These are phyloP conservation scores for Gorilla gorilla DNA, from an alignment of 2,113 vertebrate species.

Conservation along the genomic window DNA sequence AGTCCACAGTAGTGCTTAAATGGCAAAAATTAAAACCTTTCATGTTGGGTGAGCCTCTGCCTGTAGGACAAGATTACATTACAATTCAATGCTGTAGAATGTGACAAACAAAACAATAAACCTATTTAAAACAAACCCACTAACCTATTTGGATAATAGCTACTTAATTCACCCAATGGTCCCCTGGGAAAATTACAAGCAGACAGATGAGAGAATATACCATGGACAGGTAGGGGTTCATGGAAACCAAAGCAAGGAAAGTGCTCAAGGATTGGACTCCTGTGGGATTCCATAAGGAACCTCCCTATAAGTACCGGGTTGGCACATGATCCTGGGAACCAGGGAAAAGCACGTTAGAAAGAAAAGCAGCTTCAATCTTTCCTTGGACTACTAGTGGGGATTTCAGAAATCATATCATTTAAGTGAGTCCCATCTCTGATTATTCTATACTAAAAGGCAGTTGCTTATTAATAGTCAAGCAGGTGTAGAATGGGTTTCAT, in stretches of 20 bases:
- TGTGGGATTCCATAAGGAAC: background rate
- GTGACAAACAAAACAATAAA: background rate
- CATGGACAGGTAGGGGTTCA: background rate
- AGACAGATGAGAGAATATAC: rapidly evolving
- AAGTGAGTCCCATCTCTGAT: background rate
- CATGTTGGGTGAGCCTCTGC: background rate
- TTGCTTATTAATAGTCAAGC: background rate
- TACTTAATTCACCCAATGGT: background rate
- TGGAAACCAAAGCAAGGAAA: background rate
- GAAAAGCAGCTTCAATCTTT: background rate
- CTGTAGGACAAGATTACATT: background rate
- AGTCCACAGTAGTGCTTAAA: background rate
- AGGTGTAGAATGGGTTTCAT: background rate
- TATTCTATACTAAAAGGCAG: background rate
- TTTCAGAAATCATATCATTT: background rate
- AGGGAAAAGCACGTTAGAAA: background rate
- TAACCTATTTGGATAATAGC: background rate
- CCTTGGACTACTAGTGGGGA: background rate
- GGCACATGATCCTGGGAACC: background rate
- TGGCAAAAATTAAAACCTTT: background rate
- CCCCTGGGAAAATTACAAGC: background rate
- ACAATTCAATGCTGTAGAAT: background rate
- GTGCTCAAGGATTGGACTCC: background rate
- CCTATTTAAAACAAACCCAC: no score
- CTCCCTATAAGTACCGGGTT: background rate